Evolutionary conservation across 2,113 vertebrate species (phyloP).

Genomic region (Rana temporaria): DNA sequence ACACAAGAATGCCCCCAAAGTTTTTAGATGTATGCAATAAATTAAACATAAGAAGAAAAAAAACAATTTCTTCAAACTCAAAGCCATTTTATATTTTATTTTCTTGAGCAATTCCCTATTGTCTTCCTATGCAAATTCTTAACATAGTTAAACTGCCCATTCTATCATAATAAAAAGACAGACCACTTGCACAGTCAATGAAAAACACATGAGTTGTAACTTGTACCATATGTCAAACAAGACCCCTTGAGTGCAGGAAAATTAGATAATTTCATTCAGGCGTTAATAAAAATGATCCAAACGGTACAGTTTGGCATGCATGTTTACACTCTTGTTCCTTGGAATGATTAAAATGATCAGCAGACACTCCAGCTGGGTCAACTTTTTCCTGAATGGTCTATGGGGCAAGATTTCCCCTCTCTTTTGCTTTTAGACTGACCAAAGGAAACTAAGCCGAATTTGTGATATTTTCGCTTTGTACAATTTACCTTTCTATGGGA

Average conservation of each 20-base stretch:
- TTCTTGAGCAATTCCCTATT: background rate
- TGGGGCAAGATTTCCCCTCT: background rate
- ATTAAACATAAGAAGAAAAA: constrained; percentile 20
- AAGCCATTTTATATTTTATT: background rate
- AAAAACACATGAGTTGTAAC: constrained; percentile 62
- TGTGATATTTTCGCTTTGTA: background rate
- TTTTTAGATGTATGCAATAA: constrained; percentile 7
- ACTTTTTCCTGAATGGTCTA: constrained; percentile 7
- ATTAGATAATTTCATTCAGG: constrained; percentile 44
- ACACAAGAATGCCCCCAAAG: background rate
- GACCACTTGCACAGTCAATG: constrained; percentile 62
- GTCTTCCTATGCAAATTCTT: constrained; percentile 61
- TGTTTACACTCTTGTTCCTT: constrained; percentile 38
- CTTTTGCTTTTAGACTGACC: background rate
- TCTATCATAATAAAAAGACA: constrained; percentile 58
- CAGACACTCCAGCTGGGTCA: constrained; percentile 11
- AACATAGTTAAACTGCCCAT: constrained; percentile 58
- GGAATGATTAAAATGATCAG: background rate
- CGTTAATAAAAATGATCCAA: background rate
- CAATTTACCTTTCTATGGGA: background rate
- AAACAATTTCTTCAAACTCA: constrained; percentile 8
- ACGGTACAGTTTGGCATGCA: constrained; percentile 5
- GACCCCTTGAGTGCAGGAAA: constrained; percentile 53
- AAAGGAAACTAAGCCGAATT: background rate
- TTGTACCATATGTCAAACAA: constrained; percentile 58